Evolutionary conservation across 2,888 invertebrate genomes (phyloP), one percentile per base, ranked within the genome.

Genomic region (Adelphocoris suturalis): DNA sequence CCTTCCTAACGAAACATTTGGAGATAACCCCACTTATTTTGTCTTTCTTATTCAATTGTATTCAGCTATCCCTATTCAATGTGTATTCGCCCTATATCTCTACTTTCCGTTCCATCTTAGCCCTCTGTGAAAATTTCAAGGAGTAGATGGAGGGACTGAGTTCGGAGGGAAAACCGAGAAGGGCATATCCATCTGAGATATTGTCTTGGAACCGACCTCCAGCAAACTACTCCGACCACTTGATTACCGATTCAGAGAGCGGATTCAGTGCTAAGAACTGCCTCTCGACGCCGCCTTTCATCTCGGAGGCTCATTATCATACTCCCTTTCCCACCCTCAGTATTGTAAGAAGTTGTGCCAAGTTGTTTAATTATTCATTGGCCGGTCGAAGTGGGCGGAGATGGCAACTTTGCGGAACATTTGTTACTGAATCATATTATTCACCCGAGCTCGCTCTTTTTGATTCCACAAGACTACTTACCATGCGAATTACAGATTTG

Each of bases 291-390:
- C 80, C 46, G 37, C 46, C 81, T 82, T 82, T 82, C 82, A 82
- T 82, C 82, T 52, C 52, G 52, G 16, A 52, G 52, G 55, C 82
- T 82, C 82, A 82, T 82, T 82, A 82, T 82, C 82, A 82, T 82
- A 82, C 52, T 48, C 23, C 46, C 52, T 19, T 46, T n/a, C 23
- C 82, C 52, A 19, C 47, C 82, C 12, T 11, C 16, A 27, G 82
- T 82, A 19, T 82, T 82, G 61, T 86, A 86, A 86, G 85, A 85
- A 86, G 86, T 86, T 86, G 86, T 37, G 86, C 75, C 86, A 86
- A 86, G 86, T 86, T 86, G 86, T 86, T 86, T 86, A 86, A 86
- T 86, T 86, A 86, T 86, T 86, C 86, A 86, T 86, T 86, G 86
- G 75, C 86, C 86, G 75, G 75, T n/a, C 27, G 55, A 27, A 52